A percentile compares a stretch with the other conserved stretches of the same genome.
phyloP scores from a whole-genome alignment of 2,113 vertebrate genomes.

The Isurus oxyrinchus region DNA sequence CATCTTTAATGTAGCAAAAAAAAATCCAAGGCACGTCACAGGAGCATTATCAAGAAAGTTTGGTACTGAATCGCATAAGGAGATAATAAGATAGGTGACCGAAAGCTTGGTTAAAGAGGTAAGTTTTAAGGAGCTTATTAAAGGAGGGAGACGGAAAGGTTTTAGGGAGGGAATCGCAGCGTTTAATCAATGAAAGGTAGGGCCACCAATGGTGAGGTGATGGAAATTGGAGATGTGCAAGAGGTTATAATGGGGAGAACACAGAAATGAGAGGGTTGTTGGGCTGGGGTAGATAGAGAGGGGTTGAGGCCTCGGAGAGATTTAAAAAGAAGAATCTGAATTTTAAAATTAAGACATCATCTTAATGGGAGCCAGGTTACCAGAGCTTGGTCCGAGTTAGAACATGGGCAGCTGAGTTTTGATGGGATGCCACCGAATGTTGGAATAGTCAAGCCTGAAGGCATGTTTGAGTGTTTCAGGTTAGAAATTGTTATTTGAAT shows the following conservation, averaged over 20 bases:
- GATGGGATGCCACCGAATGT: neutral
- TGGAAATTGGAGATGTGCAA: neutral
- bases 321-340: neutral
- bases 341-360: neutral
- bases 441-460: neutral
- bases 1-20: neutral
- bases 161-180: neutral
- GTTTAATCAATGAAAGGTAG: neutral
- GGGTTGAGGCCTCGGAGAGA: too few relatives aligned
- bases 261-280: neutral
- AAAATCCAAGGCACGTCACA: neutral
- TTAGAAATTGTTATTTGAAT: neutral
- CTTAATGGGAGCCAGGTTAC: neutral
- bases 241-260: neutral
- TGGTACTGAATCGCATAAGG: neutral
- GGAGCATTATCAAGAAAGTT: neutral
- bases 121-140: neutral
- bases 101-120: neutral
- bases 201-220: neutral
- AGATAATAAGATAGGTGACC: neutral
- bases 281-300: too few relatives aligned
- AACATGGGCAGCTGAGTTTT: neutral
- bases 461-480: neutral
- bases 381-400: neutral
- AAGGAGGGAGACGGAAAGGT: neutral